These are phyloP conservation scores for Phylloscopus trochilus DNA, from an alignment of 2,113 vertebrate genomes.

Conservation along the genomic window DNA sequence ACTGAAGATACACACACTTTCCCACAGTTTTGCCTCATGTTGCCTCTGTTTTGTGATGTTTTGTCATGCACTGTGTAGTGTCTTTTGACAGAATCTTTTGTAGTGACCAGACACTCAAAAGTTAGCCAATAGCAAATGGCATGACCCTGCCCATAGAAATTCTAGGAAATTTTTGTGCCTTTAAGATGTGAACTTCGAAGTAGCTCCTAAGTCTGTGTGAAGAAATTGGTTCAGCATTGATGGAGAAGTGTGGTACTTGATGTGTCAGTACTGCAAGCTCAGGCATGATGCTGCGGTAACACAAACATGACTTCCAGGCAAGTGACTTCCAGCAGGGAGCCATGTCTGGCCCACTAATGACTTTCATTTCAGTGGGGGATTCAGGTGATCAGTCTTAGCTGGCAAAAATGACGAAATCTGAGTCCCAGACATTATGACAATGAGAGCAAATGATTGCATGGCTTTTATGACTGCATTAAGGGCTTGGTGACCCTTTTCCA, in stretches of 20 bases:
- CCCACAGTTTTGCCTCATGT: accelerated
- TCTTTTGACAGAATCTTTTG: neutral
- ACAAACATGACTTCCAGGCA: neutral
- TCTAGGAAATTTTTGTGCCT: neutral
- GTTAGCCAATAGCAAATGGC: neutral
- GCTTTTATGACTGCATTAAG: neutral
- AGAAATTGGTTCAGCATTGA: neutral
- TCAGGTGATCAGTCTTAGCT: neutral
- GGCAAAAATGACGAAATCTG: neutral
- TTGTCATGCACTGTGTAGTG: neutral
- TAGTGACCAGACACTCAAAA: neutral
- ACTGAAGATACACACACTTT: neutral
- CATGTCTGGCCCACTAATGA: neutral
- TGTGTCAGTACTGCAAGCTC: neutral
- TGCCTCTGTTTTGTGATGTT: neutral
- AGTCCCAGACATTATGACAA: neutral
- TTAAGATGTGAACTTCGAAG: neutral
- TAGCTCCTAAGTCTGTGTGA: accelerated
- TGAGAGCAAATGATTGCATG: neutral
- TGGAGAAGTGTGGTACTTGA: neutral
- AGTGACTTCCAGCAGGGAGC: neutral
- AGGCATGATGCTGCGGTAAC: neutral
- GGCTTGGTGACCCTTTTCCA: neutral
- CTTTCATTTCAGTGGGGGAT: neutral
- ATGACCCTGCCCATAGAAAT: neutral